These are phyloP conservation scores for Leptinotarsa rubiginosa DNA, from an alignment of 2,888 invertebrate species.

Conservation along the genomic window DNA sequence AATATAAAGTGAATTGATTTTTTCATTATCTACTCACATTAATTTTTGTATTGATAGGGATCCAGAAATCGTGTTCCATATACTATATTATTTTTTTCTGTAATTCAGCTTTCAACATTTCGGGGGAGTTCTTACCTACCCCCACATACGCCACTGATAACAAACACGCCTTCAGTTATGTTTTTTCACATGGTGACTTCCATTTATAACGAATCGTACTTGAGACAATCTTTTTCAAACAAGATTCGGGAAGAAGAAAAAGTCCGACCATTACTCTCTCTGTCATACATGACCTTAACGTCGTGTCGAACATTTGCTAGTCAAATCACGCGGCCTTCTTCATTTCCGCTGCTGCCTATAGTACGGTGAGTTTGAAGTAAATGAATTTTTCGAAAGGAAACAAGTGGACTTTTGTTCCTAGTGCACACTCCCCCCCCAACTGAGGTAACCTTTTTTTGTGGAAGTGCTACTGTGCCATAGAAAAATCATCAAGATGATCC, in stretches of 20 bases:
- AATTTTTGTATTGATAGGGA: too few relatives aligned
- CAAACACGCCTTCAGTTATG: neutral
- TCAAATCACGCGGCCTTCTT: constrained; percentile 43
- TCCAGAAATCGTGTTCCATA: too few relatives aligned
- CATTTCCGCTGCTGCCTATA: constrained; percentile 40
- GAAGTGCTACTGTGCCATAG: too few relatives aligned
- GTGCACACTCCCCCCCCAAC: too few relatives aligned
- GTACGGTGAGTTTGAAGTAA: neutral
- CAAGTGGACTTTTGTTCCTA: neutral
- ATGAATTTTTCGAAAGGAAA: neutral
- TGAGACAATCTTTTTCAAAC: constrained; percentile 3
- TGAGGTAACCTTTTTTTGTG: too few relatives aligned
- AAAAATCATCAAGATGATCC: too few relatives aligned
- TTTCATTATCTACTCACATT: too few relatives aligned
- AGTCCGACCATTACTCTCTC: constrained; percentile 11
- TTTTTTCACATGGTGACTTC: neutral
- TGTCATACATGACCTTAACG: constrained; percentile 29
- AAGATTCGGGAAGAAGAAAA: constrained; percentile 8
- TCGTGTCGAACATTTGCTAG: constrained; percentile 32
- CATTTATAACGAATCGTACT: neutral
- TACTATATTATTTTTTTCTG: too few relatives aligned
- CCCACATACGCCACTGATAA: too few relatives aligned
- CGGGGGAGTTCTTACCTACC: too few relatives aligned
- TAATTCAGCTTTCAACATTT: too few relatives aligned
- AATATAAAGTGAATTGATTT: too few relatives aligned